Evolutionary conservation across 2,888 invertebrate genomes (phyloP), one percentile per base, ranked within the genome.

Genomic region (Minunthozetes semirufus): DNA sequence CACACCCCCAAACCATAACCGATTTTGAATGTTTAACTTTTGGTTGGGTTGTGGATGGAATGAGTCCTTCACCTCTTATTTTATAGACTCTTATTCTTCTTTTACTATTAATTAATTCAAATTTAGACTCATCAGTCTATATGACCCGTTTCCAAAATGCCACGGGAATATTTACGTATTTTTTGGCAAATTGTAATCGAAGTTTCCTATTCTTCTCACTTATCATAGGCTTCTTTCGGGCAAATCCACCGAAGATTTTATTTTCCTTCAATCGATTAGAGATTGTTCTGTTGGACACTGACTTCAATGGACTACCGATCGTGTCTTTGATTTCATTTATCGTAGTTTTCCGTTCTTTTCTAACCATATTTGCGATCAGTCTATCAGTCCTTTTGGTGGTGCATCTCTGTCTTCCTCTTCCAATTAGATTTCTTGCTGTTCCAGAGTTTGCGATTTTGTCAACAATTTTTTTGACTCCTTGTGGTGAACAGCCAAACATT

Each of bases 1-100:
- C 66, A 71, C 74, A 78, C 9, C 76, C 76, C 76, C 76, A 78
- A 33, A 78, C 70, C 76, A 76, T 76, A 15, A 77, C 33, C 11
- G n/a, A 63, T 8, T 75, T 74, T 15, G 72, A 72, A 38, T 78
- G 77, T 50, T 79, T 77, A 1, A 77, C 76, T 2, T 76, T 76
- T 9, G 53, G 48, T 15, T 22, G 33, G 4, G 29, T 38, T n/a
- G 56, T 46, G 19, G 29, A 15, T 2, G 9, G 11, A 22, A 56
- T 9, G 4, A 71, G 42, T 13, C 38, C 42, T 59, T 53, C 48
- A 11, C 42, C 70, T 25, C 27, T 53, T 13, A 42, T 56, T 59
- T 61, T n/a, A 46, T 56, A 71, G 5, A n/a, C 48, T 5, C 46
- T 15, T 17, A 8, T 15, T 17, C 66, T 15, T 17, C 72, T n/a